These are phyloP conservation scores for Elaphurus davidianus DNA, from an alignment of 2,113 vertebrate species.

Conservation along the genomic window DNA sequence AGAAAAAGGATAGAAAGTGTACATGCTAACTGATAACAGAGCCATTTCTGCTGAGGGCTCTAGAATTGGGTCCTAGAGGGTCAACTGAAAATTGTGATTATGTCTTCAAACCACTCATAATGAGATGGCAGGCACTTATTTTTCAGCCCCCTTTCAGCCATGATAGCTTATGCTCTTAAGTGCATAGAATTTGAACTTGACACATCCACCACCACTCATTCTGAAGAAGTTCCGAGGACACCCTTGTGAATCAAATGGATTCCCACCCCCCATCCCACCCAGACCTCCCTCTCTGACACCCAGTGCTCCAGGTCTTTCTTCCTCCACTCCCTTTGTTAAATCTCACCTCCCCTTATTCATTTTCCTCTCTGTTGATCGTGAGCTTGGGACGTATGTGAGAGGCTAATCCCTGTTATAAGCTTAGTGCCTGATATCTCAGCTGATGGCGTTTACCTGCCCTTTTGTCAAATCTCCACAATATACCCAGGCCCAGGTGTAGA, in stretches of 20 bases:
- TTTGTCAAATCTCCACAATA: neutral
- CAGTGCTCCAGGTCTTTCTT: neutral
- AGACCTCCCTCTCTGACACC: neutral
- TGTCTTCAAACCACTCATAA: neutral
- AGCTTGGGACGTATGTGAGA: neutral
- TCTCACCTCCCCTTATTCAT: neutral
- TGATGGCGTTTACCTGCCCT: neutral
- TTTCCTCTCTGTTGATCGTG: neutral
- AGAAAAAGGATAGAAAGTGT: neutral
- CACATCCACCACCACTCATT: neutral
- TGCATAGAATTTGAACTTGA: neutral
- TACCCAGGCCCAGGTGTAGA: neutral
- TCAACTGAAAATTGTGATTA: neutral
- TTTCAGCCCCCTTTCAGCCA: neutral
- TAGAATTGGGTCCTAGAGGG: neutral
- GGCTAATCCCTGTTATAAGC: neutral
- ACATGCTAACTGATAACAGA: neutral
- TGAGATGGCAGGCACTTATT: neutral
- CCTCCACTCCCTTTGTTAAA: neutral
- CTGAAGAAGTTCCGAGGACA: neutral
- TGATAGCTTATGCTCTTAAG: neutral
- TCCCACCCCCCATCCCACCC: neutral
- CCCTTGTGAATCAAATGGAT: neutral
- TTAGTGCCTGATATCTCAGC: neutral
- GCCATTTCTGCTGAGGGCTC: neutral